Conservation (phyloP, 1,140 invertebrate genomes). For the Penaeus chinensis region DNA sequence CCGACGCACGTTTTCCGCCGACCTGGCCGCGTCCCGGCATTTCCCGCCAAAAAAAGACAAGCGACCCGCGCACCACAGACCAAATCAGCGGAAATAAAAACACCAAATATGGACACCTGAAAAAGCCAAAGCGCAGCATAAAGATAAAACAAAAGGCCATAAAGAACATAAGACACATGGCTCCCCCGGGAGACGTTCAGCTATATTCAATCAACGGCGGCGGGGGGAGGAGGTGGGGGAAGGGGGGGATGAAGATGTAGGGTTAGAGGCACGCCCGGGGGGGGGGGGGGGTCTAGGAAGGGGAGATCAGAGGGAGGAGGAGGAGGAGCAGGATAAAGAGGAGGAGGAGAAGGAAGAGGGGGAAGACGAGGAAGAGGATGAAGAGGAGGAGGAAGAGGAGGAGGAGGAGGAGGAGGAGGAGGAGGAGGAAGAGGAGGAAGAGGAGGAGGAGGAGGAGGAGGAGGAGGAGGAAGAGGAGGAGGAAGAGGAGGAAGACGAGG, state of each 20-base stretch:
- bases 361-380: not conserved
- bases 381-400: too few relatives aligned
- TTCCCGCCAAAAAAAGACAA: too few relatives aligned
- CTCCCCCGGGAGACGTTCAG: constrained; percentile 41
- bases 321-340: not conserved
- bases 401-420: too few relatives aligned
- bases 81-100: too few relatives aligned
- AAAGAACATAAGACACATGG: constrained; percentile 30
- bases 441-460: too few relatives aligned
- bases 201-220: constrained; percentile 50
- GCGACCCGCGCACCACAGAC: too few relatives aligned
- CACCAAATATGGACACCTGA: too few relatives aligned
- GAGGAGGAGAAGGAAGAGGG: not conserved
- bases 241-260: not conserved
- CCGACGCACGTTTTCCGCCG: not conserved
- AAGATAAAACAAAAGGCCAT: constrained; percentile 18
- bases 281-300: not conserved
- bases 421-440: too few relatives aligned
- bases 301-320: not conserved
- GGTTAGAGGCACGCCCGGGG: not conserved
- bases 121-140: not conserved
- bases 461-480: too few relatives aligned
- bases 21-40: too few relatives aligned
- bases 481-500: too few relatives aligned
- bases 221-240: not conserved